A percentile compares a stretch with the other conserved stretches of the same genome.
Evolutionary conservation across 2,888 invertebrate genomes (phyloP).

Genomic region (Caenorhabditis sp.): DNA sequence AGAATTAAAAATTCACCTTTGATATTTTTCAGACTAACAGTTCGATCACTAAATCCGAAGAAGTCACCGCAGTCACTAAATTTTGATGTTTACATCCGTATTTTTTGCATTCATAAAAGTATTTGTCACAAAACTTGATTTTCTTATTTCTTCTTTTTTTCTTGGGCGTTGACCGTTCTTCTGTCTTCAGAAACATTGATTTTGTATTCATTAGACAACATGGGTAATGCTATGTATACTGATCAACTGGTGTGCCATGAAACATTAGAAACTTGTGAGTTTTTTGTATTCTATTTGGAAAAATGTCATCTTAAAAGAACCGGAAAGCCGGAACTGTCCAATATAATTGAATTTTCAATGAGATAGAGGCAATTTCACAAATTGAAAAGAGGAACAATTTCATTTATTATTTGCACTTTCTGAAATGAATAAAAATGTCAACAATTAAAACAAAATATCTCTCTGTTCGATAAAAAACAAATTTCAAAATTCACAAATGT

Average conservation of each 20-base stretch:
- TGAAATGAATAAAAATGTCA: background rate
- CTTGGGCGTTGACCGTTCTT: conserved; percentile 32
- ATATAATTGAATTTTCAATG: background rate
- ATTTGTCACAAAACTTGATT: background rate
- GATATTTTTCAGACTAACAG: background rate
- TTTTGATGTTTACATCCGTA: background rate
- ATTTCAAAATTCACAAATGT: no score
- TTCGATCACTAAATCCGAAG: background rate
- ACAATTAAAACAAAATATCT: no score
- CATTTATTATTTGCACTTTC: background rate
- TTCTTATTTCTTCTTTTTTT: conserved; percentile 12
- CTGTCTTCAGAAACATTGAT: conserved; percentile 10
- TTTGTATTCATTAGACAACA: conserved; percentile 12
- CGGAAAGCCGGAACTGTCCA: background rate
- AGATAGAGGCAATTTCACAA: background rate
- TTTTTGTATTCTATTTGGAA: conserved; percentile 4
- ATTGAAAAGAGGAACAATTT: no score
- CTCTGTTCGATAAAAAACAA: no score
- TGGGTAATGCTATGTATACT: conserved; percentile 64
- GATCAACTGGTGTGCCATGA: conserved; percentile 62
- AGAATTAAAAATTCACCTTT: background rate
- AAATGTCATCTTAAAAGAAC: background rate
- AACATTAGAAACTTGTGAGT: conserved; percentile 61
- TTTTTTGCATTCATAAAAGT: background rate
- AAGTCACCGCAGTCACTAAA: background rate